These are phyloP conservation scores for Equus przewalskii DNA, from an alignment of 2,113 vertebrate species.

Conservation along the genomic window DNA sequence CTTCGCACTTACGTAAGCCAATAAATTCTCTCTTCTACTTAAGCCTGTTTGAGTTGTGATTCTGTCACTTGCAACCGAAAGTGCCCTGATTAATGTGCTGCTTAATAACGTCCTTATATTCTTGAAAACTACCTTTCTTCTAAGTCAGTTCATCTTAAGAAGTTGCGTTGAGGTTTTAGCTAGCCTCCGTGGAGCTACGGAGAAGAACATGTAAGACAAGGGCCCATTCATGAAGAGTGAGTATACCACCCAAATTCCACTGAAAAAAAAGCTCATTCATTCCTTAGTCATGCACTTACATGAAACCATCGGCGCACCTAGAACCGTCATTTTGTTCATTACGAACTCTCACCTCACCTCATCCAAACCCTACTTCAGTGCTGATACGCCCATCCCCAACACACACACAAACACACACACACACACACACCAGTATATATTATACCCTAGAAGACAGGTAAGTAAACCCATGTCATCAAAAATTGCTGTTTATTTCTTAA, in stretches of 20 bases:
- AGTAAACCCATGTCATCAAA: background rate
- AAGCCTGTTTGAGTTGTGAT: background rate
- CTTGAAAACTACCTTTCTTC: background rate
- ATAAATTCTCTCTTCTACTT: background rate
- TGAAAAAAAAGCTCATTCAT: background rate
- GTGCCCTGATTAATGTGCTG: background rate
- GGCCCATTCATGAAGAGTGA: background rate
- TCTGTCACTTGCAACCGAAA: background rate
- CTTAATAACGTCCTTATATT: background rate
- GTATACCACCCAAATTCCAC: background rate
- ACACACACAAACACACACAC: background rate
- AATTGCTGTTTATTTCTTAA: background rate
- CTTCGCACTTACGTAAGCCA: background rate
- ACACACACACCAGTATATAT: background rate
- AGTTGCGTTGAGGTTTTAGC: background rate
- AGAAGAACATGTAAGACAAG: background rate
- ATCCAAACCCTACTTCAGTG: background rate
- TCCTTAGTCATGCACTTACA: background rate
- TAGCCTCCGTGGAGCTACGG: background rate
- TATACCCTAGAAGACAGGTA: background rate
- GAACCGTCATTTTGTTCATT: background rate
- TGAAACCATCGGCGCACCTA: background rate
- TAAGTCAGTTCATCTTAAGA: background rate
- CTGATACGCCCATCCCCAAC: background rate
- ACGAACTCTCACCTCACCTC: background rate